Conservation (phyloP, 2,797 vertebrate species). For the Percopsis omiscomaycus region DNA sequence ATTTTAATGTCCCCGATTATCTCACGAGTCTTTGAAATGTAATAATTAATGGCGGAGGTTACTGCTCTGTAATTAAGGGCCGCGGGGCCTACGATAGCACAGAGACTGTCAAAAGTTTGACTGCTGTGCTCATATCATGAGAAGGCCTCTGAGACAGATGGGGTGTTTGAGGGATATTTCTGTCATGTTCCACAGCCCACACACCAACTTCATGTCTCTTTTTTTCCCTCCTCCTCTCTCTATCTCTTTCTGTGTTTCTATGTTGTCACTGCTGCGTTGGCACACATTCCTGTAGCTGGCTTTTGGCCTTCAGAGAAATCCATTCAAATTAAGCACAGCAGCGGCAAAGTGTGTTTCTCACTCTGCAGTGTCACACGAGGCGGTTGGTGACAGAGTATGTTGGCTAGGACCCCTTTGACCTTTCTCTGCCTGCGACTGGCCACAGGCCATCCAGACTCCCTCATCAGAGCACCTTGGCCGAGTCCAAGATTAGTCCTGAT, state of each 20-base stretch:
- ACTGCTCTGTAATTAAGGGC: constrained; percentile 73
- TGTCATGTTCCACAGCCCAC: background rate
- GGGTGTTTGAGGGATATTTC: no score
- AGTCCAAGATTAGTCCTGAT: constrained; percentile 2
- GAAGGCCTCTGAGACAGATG: no score
- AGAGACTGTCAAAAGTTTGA: constrained; percentile 61
- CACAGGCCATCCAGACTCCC: constrained; percentile 37
- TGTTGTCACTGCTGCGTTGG: constrained; percentile 39
- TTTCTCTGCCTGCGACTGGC: constrained; percentile 33
- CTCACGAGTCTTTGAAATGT: constrained; percentile 69
- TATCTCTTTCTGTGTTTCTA: constrained; percentile 10
- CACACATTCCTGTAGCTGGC: constrained; percentile 36
- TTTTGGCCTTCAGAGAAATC: constrained; percentile 60
- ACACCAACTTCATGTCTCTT: constrained; percentile 54
- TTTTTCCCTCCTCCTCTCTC: constrained; percentile 15
- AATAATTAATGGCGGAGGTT: constrained; percentile 73
- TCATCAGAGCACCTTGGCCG: constrained; percentile 28
- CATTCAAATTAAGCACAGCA: constrained; percentile 63
- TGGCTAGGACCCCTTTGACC: constrained; percentile 49
- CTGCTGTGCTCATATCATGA: no score
- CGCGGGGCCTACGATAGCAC: constrained; percentile 64
- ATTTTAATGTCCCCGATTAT: constrained; percentile 69
- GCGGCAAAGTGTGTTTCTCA: constrained; percentile 52
- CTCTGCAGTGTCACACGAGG: constrained; percentile 50
- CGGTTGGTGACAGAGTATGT: constrained; percentile 57